Evolutionary conservation across 1,140 invertebrate genomes (phyloP), one percentile per base, ranked within the genome.

Genomic region (Drosophila malerkotliana): DNA sequence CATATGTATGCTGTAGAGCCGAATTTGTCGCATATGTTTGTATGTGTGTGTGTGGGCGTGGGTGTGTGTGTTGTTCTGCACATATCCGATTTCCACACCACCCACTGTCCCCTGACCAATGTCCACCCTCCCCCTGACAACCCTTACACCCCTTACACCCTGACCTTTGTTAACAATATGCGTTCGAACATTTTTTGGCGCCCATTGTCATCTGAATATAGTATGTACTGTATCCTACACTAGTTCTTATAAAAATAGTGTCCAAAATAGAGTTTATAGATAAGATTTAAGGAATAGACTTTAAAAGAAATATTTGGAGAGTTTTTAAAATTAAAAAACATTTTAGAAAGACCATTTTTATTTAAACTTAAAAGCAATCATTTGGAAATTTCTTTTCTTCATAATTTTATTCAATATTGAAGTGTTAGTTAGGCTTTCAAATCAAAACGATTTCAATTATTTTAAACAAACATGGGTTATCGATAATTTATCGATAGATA

Each of bases 161-260:
- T 44, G 44, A 68, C 62, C 72, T 52, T 80, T 79, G 80, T 80
- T 84, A 85, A 73, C 80, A 85, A 80, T 80, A 80, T 85, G 77
- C 81, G 81, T 80, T 84, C 58, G 45, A 77, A 73, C 63, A 79
- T 79, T 76, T 76, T 61, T 54, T 61, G 58, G 39, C 47, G 37
- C 18, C 32, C 66, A 57, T 56, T 58, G 60, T 74, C 54, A 67
- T 52, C 59, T 21, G 32, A 14, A 49, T 49, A 18, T 37, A 18
- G 49, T 15, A 41, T 32, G 15, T 26, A 48, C n/a, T 59, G 10
- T 59, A 21, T 37, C 5, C 0, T 49, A 51, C 45, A 63, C 10
- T 1, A 8, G 2, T 14, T 30, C 12, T 6, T 32, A 49, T 44
- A 7, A 26, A n/a, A 64, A 44, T 63, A 66, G 8, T 12, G 8